A percentile compares a stretch with the other conserved stretches of the same genome.
phyloP scores from a whole-genome alignment of 1,140 invertebrate genomes.

The Macrosteles quadrilineatus region DNA sequence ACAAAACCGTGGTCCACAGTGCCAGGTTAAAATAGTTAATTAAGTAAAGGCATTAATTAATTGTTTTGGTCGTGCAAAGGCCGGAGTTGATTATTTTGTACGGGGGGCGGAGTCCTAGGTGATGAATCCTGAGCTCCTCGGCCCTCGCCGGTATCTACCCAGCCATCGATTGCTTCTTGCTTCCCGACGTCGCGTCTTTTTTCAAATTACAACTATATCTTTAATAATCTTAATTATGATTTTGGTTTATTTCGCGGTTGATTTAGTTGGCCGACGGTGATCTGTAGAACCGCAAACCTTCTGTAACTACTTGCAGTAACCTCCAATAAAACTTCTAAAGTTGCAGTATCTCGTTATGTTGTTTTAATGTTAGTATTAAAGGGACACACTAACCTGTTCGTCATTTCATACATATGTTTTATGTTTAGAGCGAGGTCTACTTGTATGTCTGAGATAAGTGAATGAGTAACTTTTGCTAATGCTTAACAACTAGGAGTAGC shows the following conservation, averaged over 20 bases:
- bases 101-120: background rate
- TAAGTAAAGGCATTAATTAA: slow-evolving; percentile 27
- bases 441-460: no score
- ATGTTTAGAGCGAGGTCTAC: no score
- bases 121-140: background rate
- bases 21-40: slow-evolving; percentile 13
- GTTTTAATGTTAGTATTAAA: no score
- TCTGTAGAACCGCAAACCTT: no score
- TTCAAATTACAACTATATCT: slow-evolving; percentile 25
- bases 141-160: background rate
- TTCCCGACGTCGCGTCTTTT: background rate
- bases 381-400: no score
- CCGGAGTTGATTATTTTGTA: slow-evolving; percentile 20
- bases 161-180: background rate
- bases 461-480: no score
- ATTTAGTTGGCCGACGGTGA: background rate
- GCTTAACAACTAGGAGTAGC: no score
- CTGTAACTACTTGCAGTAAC: no score
- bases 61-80: slow-evolving; percentile 10
- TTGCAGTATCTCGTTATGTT: no score
- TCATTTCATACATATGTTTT: no score
- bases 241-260: slow-evolving; percentile 23
- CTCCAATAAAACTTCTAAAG: no score
- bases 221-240: slow-evolving; percentile 26
- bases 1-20: background rate